These are phyloP conservation scores for Steatornis caripensis DNA, from an alignment of 2,113 vertebrate genomes.

Conservation along the genomic window DNA sequence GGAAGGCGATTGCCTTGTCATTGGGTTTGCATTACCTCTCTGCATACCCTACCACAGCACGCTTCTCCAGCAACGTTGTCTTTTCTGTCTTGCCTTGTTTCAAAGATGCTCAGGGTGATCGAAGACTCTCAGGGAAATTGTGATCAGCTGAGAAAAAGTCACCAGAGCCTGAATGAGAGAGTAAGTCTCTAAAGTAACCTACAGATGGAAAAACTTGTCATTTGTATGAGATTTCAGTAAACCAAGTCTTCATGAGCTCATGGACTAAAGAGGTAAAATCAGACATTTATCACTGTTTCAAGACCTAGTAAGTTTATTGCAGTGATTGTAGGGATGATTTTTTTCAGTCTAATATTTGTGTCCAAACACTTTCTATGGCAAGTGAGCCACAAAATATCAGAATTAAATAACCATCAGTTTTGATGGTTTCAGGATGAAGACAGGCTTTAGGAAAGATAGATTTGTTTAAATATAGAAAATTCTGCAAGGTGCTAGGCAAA, in stretches of 20 bases:
- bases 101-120: background rate
- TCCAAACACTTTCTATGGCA: background rate
- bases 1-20: rapidly evolving
- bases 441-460: background rate
- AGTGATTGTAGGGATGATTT: background rate
- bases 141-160: background rate
- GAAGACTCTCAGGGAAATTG: background rate
- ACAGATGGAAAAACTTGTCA: background rate
- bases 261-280: background rate
- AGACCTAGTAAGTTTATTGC: background rate
- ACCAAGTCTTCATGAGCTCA: background rate
- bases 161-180: background rate
- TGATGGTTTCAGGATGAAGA: background rate
- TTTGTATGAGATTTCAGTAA: background rate
- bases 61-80: rapidly evolving
- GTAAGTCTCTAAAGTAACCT: background rate
- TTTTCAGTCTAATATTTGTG: background rate
- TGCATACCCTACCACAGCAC: rapidly evolving
- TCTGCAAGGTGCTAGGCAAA: background rate
- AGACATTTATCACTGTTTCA: background rate
- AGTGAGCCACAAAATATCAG: background rate
- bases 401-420: background rate
- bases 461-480: background rate
- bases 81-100: background rate
- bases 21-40: background rate